A percentile compares a stretch with the other conserved stretches of the same genome.
Evolutionary conservation across 2,113 vertebrate species (phyloP).

Genomic region (Crotalus tigris): DNA sequence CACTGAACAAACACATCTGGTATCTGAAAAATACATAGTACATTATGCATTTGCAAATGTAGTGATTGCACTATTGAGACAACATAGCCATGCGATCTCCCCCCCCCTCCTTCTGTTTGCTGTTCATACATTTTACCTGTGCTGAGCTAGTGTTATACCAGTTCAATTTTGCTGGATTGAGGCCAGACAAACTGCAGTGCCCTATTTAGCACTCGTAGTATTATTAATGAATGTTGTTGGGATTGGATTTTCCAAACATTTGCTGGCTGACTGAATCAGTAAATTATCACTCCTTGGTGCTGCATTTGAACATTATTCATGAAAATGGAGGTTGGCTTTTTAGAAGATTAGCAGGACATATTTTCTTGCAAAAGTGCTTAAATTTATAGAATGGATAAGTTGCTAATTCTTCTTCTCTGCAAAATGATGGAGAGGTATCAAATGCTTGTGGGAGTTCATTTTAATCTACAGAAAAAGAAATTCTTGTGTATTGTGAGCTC

Average conservation of each 20-base stretch:
- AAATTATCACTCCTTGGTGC: conserved; percentile 49
- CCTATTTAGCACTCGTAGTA: conserved; percentile 43
- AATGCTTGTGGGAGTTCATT: neutral
- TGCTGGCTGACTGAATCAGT: conserved; percentile 43
- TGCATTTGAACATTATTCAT: conserved; percentile 18
- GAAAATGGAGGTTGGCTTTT: conserved; percentile 25
- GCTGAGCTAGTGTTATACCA: neutral
- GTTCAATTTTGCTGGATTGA: conserved; percentile 41
- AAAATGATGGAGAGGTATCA: neutral
- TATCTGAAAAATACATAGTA: neutral
- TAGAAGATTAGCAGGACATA: conserved; percentile 23
- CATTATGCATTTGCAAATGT: neutral
- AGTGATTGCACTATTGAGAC: neutral
- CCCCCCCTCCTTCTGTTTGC: neutral
- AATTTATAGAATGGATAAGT: neutral
- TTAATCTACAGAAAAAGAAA: neutral
- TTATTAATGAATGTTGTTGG: conserved; percentile 54
- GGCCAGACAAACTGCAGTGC: conserved; percentile 26
- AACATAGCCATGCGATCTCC: neutral
- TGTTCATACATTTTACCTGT: conserved; percentile 33
- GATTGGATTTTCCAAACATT: conserved; percentile 56
- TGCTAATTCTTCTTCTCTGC: conserved; percentile 13
- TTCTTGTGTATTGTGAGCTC: neutral
- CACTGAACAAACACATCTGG: neutral
- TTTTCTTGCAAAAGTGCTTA: conserved; percentile 1